Evolutionary conservation across 2,797 vertebrate species (phyloP).

Genomic region (Falco novaeseelandiae): DNA sequence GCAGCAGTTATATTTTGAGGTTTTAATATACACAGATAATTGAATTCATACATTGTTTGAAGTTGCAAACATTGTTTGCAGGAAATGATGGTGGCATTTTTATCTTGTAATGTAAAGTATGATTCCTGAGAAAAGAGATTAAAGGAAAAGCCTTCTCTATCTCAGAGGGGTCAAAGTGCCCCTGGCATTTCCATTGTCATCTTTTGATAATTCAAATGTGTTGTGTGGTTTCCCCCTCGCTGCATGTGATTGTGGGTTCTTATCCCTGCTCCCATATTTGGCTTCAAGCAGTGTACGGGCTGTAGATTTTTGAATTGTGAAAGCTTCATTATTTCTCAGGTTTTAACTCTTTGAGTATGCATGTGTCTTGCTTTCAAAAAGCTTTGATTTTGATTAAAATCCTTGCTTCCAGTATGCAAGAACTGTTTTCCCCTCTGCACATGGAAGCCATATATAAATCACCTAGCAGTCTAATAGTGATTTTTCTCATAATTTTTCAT

Average conservation of each 20-base stretch:
- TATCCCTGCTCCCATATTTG: slow-evolving; percentile 39
- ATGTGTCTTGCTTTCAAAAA: slow-evolving; percentile 33
- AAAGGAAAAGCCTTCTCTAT: neutral
- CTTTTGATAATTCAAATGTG: neutral
- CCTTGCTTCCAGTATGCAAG: neutral
- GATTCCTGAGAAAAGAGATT: neutral
- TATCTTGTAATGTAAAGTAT: neutral
- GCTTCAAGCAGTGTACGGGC: slow-evolving; percentile 20
- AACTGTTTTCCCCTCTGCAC: slow-evolving; percentile 30
- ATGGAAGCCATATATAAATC: slow-evolving; percentile 49
- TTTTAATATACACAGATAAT: neutral
- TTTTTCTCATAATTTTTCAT: slow-evolving; percentile 46
- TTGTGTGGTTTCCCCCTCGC: neutral
- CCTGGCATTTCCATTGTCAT: neutral
- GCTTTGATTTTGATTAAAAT: slow-evolving; percentile 57
- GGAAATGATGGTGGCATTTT: neutral
- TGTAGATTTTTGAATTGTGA: slow-evolving; percentile 14
- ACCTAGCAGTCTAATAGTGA: neutral
- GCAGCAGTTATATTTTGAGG: neutral
- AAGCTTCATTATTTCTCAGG: slow-evolving; percentile 58
- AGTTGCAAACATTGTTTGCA: neutral
- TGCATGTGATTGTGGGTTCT: neutral
- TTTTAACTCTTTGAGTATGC: slow-evolving; percentile 39
- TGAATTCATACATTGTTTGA: neutral
- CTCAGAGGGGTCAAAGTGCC: neutral